Base-by-base conservation (phyloP, 1,140 invertebrate species). In the Calycopis cecrops region DNA sequence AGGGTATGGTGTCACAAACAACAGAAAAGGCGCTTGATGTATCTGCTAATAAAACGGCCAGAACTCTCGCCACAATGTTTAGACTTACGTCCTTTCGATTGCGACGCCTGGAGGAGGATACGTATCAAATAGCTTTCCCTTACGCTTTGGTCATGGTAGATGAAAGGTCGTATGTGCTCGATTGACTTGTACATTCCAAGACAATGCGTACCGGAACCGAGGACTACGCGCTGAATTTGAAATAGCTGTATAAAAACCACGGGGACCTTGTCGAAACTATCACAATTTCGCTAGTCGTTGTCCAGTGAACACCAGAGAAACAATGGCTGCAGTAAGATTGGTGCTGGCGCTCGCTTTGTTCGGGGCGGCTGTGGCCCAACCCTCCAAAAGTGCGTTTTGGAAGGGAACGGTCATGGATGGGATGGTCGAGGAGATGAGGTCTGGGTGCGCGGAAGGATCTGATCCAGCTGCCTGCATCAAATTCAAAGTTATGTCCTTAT, bases 401-500 rank as follows among this genome's bases (percentile, higher is more conserved):
- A 93, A 91, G 68, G 91, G 90, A 57, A 92, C 90, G 12, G 88
- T 90, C 57, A 90, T 94, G 90, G 92, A 94, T 63, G 85, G 89
- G 33, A 90, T 93, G 72, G 91, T 94, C 6, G 92, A 93, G 66
- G 92, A 94, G 73, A 92, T 94, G 78, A 91, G 92, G 67, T 88
- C 87, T 17, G 91, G 93, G 64, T 95, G 93, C 73, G 88, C 90
- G 35, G 90, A 90, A 55, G 92, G 93, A 51, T 93, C 93, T 68
- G 94, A 95, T 73, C 92, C 93, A 7, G 90, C 94, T 40, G 91
- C 93, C 18, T 95, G 94, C 85, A 92, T 95, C 81, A 95, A 95
- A 81, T 94, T 92, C 83, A 94, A 94, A 71, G 91, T 94, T 48
- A 91, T 94, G 76, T 92, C 92, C 51, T 90, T 95, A 48, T 84